Evolutionary conservation across 2,888 invertebrate genomes (phyloP).

Genomic region (Cotesia congregata): DNA sequence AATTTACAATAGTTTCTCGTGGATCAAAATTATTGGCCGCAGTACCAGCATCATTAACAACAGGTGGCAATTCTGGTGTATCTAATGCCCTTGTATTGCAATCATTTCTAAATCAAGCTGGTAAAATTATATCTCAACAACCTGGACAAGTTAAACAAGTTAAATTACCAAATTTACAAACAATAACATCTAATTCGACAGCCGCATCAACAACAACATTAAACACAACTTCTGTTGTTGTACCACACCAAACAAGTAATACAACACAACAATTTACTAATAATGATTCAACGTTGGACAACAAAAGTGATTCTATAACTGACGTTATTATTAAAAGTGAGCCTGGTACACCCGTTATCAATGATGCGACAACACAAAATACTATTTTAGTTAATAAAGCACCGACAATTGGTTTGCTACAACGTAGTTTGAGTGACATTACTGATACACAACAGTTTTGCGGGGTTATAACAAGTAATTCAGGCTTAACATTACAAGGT

Average conservation of each 20-base stretch:
- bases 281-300: background rate
- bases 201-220: conserved; percentile 36
- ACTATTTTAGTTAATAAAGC: conserved; percentile 60
- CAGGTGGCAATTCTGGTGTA: conserved; percentile 66
- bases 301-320: conserved; percentile 44
- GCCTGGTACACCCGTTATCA: conserved; percentile 26
- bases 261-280: background rate
- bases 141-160: conserved; percentile 62
- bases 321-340: conserved; percentile 48
- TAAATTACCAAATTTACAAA: conserved; percentile 63
- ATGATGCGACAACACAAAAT: conserved; percentile 39
- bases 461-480: conserved; percentile 67
- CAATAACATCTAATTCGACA: conserved; percentile 52
- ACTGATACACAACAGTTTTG: conserved; percentile 62
- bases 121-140: conserved; percentile 67
- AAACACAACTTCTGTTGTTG: background rate
- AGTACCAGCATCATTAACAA: conserved; percentile 60
- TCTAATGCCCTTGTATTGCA: conserved; percentile 78
- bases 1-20: conserved; percentile 81
- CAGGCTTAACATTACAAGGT: conserved; percentile 60
- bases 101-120: conserved; percentile 77
- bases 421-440: conserved; percentile 59
- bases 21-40: conserved; percentile 74
- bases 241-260: background rate
- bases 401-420: conserved; percentile 60